Base-by-base conservation (phyloP, 2,797 vertebrate genomes). In the Anabacerthia variegaticeps region DNA sequence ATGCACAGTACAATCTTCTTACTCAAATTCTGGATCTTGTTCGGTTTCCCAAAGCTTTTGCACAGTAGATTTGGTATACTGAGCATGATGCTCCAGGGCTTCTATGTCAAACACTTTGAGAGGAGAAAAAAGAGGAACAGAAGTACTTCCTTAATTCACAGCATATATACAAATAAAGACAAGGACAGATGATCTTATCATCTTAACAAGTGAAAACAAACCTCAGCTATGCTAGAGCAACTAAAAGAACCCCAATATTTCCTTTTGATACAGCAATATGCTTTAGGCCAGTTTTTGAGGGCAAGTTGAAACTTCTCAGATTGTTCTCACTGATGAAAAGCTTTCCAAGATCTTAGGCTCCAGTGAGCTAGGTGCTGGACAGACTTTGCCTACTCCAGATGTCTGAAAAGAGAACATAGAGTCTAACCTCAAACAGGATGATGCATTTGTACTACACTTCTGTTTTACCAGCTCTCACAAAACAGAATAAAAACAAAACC, bases 161-260 rank as follows among this genome's bases (percentile, higher is more conserved):
- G 32, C 24, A 39, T 22, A 89, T 75, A 28, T 81, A 93, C 56
- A 93, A 82, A 91, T 68, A 89, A 88, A 91, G 58, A 95, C 65
- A 92, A 92, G 54, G 39, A 46, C 14, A 85, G 81, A 62, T 85
- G 85, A 95, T 93, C 37, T 93, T 93, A 92, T 88, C 65, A 74
- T 62, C 88, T 88, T 62, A 91, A 87, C 72, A 80, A 83, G 82
- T 74, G 55, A 85, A 91, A 96, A 92, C 68, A 94, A 83, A 83
- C 72, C 77, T 94, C 81, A 89, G 6, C 52, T 85, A 81, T 52
- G 62, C n/a, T 72, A 88, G 4, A 85, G 51, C 56, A 88, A 68
- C 19, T 89, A 8, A 77, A 77, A 56, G 56, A 73, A 24, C 0
- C 0, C 3, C 4, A 43, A 1, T 72, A 30, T 71, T 92, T 52